Percentiles rank a stretch among this genome's conserved stretches.
These are phyloP conservation scores for Alligator mississippiensis DNA, from an alignment of 2,113 vertebrate species.

Conservation along the genomic window DNA sequence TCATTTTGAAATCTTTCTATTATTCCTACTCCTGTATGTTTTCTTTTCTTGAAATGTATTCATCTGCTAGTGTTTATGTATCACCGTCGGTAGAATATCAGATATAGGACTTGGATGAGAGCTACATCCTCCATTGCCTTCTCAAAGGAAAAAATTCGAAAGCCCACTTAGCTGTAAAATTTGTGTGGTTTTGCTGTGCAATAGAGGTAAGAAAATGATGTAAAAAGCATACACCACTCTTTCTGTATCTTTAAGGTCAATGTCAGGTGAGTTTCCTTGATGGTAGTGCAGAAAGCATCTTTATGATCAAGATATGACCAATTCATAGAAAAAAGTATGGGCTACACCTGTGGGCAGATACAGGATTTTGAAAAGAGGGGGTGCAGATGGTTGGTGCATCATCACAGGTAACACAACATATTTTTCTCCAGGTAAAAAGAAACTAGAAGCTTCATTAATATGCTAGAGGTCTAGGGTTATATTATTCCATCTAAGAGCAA, in stretches of 20 bases:
- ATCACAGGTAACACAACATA: too few relatives aligned
- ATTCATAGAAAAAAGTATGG: not conserved
- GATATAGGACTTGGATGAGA: not conserved
- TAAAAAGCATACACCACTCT: not conserved
- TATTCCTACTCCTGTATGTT: not conserved
- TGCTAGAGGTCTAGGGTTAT: too few relatives aligned
- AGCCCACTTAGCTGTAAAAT: not conserved
- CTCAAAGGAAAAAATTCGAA: not conserved
- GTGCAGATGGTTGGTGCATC: too few relatives aligned
- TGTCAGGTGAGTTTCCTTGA: not conserved
- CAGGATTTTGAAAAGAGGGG: too few relatives aligned
- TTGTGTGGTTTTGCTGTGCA: not conserved
- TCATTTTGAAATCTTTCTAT: not conserved
- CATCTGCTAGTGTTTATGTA: not conserved
- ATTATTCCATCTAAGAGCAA: too few relatives aligned
- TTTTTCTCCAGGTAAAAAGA: too few relatives aligned
- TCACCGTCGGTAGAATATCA: not conserved
- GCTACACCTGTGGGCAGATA: too few relatives aligned
- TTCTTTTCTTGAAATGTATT: not conserved
- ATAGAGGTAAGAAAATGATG: not conserved
- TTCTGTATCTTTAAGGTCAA: not conserved
- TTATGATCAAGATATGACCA: not conserved
- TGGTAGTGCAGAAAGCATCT: not conserved
- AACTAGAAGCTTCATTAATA: too few relatives aligned
- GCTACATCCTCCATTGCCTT: not conserved